Conservation (phyloP, 1,140 invertebrate species). For the Drosophila chauvacae region DNA sequence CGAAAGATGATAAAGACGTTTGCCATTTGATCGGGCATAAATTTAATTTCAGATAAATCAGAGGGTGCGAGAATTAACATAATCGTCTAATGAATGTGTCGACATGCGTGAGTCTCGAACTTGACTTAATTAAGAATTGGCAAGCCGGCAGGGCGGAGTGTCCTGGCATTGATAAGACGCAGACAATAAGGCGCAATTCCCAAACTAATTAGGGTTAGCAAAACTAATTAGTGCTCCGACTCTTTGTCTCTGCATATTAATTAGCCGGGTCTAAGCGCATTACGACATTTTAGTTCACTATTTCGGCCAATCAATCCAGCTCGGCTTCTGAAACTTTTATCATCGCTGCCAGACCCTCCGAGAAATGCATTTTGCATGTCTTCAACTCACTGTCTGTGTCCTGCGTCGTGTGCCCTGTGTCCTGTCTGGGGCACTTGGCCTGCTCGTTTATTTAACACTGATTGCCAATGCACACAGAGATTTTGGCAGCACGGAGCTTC, state of each 20-base stretch:
- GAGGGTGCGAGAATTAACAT: constrained; percentile 49
- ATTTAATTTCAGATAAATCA: constrained; percentile 45
- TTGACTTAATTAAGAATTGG: constrained; percentile 17
- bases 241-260: constrained; percentile 38
- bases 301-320: constrained; percentile 60
- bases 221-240: constrained; percentile 53
- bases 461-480: constrained; percentile 78
- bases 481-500: constrained; percentile 49
- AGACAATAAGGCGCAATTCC: constrained; percentile 21
- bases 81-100: constrained; percentile 60
- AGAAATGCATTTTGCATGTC: constrained; percentile 61
- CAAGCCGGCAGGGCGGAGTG: not conserved
- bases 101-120: constrained; percentile 10
- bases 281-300: constrained; percentile 7
- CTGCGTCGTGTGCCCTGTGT: not conserved
- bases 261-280: constrained; percentile 36
- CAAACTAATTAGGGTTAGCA: constrained; percentile 57
- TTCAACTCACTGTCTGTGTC: constrained; percentile 39
- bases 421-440: constrained; percentile 32
- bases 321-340: constrained; percentile 65
- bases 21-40: constrained; percentile 19
- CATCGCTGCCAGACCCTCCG: constrained; percentile 16
- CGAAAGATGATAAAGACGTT: constrained; percentile 1
- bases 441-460: constrained; percentile 80
- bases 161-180: constrained; percentile 16